Conservation (phyloP, 2,113 vertebrate genomes). For the Chaenocephalus aceratus region DNA sequence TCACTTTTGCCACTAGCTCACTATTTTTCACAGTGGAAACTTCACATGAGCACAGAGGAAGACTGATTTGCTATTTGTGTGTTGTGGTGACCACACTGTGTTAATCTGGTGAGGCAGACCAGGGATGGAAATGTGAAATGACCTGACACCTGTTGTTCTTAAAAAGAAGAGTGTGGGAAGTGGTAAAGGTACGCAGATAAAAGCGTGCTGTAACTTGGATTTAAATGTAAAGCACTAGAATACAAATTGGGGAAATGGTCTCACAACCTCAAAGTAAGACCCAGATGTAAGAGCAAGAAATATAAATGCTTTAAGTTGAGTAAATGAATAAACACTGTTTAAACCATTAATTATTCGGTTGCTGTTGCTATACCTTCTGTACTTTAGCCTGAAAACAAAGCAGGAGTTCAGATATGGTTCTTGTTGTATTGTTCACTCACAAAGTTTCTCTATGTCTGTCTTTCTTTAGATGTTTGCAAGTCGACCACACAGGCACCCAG, state of each 20-base stretch:
- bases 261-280: not conserved
- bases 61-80: not conserved
- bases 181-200: slow-evolving; percentile 61
- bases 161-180: slow-evolving; percentile 49
- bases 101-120: not conserved
- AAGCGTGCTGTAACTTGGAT: not conserved
- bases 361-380: not conserved
- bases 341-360: not conserved
- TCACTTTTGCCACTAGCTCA: slow-evolving; percentile 24
- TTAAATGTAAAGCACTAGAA: not conserved
- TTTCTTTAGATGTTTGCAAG: slow-evolving; percentile 79
- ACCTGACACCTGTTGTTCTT: slow-evolving; percentile 19
- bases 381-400: not conserved
- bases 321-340: too few relatives aligned
- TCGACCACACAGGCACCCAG: slow-evolving; percentile 64
- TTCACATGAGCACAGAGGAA: not conserved
- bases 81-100: not conserved
- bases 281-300: not conserved
- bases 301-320: not conserved
- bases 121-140: slow-evolving; percentile 59
- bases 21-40: slow-evolving; percentile 24
- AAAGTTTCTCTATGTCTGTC: not conserved
- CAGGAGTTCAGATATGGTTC: too few relatives aligned
- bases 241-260: not conserved
- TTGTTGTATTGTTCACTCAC: too few relatives aligned